Evolutionary conservation across 2,113 vertebrate species (phyloP).

Genomic region (Campylomormyrus numenius): DNA sequence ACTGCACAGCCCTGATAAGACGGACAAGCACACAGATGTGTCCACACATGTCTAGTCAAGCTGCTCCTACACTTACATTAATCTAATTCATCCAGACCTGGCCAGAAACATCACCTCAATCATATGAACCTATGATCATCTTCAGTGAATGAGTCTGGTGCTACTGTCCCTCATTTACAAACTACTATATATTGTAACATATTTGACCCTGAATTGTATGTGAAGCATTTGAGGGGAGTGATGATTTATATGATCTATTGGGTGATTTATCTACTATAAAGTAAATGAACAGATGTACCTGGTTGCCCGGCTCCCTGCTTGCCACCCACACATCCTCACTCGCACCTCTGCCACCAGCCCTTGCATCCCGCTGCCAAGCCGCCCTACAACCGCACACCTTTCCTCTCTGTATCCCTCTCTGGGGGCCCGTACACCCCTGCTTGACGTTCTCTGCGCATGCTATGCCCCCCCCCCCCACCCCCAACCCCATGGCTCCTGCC

Average conservation of each 20-base stretch:
- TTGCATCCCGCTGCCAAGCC: not conserved
- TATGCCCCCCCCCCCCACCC: not conserved
- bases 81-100: not conserved
- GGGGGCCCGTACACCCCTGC: not conserved
- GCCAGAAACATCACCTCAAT: not conserved
- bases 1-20: not conserved
- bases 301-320: slow-evolving; percentile 5
- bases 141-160: not conserved
- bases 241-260: not conserved
- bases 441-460: slow-evolving; percentile 7
- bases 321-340: not conserved
- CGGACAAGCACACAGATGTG: not conserved
- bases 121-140: not conserved
- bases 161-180: not conserved
- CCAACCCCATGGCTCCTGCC: not conserved
- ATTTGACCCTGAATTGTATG: not conserved
- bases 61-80: not conserved
- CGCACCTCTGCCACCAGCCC: not conserved
- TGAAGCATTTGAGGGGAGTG: not conserved
- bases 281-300: not conserved
- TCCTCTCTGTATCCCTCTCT: not conserved
- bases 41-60: not conserved
- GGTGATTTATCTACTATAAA: not conserved
- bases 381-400: not conserved
- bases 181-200: not conserved